These are phyloP conservation scores for Ophioninae sp. DNA, from an alignment of 2,888 invertebrate genomes.

Conservation along the genomic window DNA sequence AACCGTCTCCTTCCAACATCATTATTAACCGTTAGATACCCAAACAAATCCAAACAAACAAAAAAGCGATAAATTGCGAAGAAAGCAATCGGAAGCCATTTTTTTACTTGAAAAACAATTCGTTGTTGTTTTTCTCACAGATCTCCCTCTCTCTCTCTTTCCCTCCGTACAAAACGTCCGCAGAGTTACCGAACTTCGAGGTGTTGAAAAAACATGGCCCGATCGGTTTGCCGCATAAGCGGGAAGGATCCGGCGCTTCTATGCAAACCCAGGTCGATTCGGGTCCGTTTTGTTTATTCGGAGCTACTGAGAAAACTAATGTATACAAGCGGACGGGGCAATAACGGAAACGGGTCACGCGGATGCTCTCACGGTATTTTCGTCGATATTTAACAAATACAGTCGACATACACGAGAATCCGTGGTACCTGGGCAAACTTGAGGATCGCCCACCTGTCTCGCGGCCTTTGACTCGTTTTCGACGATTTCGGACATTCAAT, in stretches of 20 bases:
- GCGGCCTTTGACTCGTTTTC: constrained; percentile 27
- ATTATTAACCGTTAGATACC: no score
- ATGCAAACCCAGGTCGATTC: constrained; percentile 49
- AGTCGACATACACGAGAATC: constrained; percentile 63
- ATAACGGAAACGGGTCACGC: no score
- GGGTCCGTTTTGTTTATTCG: constrained; percentile 57
- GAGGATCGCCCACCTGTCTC: constrained; percentile 51
- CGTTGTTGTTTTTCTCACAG: not conserved
- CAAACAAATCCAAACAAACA: no score
- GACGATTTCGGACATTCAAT: no score
- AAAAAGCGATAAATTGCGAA: no score
- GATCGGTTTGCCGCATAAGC: constrained; percentile 64
- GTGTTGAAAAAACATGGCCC: constrained; percentile 72
- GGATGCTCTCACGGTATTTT: constrained; percentile 53
- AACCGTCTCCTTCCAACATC: no score
- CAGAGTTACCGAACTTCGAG: constrained; percentile 40
- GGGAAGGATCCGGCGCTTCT: constrained; percentile 42
- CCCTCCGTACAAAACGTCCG: not conserved
- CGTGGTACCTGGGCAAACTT: constrained; percentile 14
- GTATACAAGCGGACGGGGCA: no score
- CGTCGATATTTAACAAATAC: constrained; percentile 68
- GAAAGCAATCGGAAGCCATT: no score
- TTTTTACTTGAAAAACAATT: no score
- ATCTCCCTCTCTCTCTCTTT: not conserved
- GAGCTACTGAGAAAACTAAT: constrained; percentile 57